Conservation (phyloP, 37 sponge, comb jelly and placozoan species). For the Aplysina aerophoba region DNA sequence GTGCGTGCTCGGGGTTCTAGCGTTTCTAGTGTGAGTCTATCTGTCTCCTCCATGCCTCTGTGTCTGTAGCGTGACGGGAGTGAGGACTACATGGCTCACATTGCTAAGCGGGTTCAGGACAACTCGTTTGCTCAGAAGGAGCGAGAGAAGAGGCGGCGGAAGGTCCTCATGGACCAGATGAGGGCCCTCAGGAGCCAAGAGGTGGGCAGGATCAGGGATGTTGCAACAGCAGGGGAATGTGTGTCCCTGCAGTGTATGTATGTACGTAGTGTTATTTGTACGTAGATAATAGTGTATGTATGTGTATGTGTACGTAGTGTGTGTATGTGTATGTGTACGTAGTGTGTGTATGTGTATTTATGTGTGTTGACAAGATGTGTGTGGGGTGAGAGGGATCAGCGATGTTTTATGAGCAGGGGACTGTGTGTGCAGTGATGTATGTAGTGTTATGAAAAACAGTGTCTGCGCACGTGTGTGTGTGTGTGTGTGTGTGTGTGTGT, state of each 20-base stretch:
- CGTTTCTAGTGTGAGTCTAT: not conserved
- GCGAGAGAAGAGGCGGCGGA: conserved; percentile 84
- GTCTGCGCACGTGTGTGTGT: no score
- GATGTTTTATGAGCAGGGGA: no score
- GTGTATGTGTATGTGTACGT: not conserved
- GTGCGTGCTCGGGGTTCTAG: no score
- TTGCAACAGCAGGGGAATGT: no score
- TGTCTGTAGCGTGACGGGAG: not conserved
- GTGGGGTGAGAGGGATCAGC: no score
- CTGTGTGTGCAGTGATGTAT: no score
- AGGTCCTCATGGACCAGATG: conserved; percentile 82
- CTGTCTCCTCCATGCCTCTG: not conserved
- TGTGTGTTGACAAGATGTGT: no score
- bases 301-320: not conserved
- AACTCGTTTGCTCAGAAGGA: conserved; percentile 57
- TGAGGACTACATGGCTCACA: conserved; percentile 73
- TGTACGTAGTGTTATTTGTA: not conserved
- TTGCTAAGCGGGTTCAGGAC: conserved; percentile 67
- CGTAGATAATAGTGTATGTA: not conserved
- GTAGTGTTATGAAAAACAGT: no score
- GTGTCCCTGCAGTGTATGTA: no score
- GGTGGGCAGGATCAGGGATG: conserved; percentile 31
- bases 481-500: not conserved
- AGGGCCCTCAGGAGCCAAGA: conserved; percentile 60
- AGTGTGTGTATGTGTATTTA: no score